phyloP scores from a whole-genome alignment of 2,113 vertebrate genomes.

The Hydropotes inermis region DNA sequence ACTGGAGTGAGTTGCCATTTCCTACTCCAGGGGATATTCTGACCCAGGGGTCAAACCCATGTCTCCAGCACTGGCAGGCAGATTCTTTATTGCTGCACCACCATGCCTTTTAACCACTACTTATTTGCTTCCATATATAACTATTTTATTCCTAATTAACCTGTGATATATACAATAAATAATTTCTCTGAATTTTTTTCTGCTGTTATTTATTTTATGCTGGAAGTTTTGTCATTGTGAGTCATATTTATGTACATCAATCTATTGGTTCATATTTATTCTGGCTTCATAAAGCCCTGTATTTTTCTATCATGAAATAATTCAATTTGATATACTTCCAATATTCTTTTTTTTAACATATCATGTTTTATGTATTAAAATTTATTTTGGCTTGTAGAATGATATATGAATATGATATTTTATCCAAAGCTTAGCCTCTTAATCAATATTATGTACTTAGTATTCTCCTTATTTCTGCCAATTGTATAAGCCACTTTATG shows the following conservation, averaged over 20 bases:
- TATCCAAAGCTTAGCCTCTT: neutral
- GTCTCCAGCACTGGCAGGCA: neutral
- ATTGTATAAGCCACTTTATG: neutral
- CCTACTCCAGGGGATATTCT: neutral
- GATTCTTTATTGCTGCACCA: neutral
- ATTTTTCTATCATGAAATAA: neutral
- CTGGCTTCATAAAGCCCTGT: neutral
- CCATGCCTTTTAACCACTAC: neutral
- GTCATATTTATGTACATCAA: neutral
- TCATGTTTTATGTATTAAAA: neutral
- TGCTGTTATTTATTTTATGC: neutral
- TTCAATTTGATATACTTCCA: neutral
- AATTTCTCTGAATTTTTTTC: neutral
- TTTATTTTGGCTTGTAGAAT: neutral
- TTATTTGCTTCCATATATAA: neutral
- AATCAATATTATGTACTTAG: neutral
- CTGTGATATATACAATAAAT: neutral
- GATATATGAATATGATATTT: neutral
- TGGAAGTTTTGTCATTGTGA: neutral
- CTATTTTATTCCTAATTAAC: neutral
- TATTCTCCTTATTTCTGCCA: neutral
- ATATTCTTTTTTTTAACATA: neutral
- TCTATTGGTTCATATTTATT: neutral
- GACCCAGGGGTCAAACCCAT: neutral
- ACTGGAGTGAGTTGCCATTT: neutral